These are phyloP conservation scores for Musca vetustissima DNA, from an alignment of 1,140 invertebrate species.

Conservation along the genomic window DNA sequence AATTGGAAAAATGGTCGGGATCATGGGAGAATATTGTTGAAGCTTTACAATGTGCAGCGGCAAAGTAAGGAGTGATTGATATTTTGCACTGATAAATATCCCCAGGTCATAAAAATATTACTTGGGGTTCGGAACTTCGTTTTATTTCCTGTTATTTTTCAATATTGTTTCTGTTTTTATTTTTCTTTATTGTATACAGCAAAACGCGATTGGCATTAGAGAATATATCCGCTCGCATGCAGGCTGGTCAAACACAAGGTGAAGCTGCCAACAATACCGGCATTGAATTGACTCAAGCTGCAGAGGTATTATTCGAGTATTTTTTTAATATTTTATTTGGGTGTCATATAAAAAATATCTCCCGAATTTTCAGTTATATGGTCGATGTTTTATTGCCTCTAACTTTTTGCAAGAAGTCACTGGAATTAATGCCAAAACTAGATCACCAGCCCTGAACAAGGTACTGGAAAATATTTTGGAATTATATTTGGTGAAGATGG, in stretches of 20 bases:
- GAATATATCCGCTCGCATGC: slow-evolving; percentile 66
- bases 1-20: slow-evolving; percentile 62
- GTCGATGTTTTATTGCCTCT: slow-evolving; percentile 71
- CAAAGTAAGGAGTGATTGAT: slow-evolving; percentile 64
- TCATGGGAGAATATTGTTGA: slow-evolving; percentile 64
- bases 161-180: slow-evolving; percentile 21
- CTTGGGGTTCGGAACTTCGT: too few relatives aligned
- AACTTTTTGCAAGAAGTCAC: slow-evolving; percentile 63
- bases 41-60: slow-evolving; percentile 69
- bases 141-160: too few relatives aligned
- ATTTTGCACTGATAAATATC: too few relatives aligned
- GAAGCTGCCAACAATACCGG: slow-evolving; percentile 85
- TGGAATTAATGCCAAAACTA: slow-evolving; percentile 43
- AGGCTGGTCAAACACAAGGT: slow-evolving; percentile 63
- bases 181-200: slow-evolving; percentile 52
- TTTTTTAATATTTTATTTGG: background rate
- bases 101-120: too few relatives aligned
- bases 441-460: slow-evolving; percentile 57
- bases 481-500: slow-evolving; percentile 75
- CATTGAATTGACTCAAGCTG: slow-evolving; percentile 74
- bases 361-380: slow-evolving; percentile 60
- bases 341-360: background rate
- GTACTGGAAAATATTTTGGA: slow-evolving; percentile 73
- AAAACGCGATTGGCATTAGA: slow-evolving; percentile 67
- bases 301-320: slow-evolving; percentile 59